Evolutionary conservation across 2,888 invertebrate species (phyloP).

Genomic region (Hydropsyche betteni): DNA sequence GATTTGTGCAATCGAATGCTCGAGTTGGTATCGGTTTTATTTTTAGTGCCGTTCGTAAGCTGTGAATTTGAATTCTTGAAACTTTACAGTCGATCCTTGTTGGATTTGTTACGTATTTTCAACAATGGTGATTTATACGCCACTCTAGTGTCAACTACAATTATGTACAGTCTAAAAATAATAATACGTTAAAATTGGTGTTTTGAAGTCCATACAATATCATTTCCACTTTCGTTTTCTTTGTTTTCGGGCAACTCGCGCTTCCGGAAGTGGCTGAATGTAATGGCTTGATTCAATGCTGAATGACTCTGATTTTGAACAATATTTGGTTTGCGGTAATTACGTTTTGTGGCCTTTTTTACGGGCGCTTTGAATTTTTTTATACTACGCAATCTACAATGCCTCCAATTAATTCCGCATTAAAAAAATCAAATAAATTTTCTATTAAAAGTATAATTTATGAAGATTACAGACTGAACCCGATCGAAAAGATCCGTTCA

Average conservation of each 20-base stretch:
- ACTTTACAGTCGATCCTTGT: too few relatives aligned
- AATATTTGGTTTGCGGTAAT: neutral
- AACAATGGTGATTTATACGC: neutral
- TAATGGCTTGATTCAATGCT: constrained; percentile 10
- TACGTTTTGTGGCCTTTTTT: constrained; percentile 12
- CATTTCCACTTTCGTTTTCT: constrained; percentile 27
- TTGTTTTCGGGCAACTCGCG: constrained; percentile 8
- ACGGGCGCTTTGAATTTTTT: neutral
- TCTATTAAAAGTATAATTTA: too few relatives aligned
- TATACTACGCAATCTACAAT: neutral
- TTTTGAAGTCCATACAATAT: neutral
- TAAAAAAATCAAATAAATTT: too few relatives aligned
- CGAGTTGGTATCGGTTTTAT: too few relatives aligned
- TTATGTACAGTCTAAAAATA: neutral
- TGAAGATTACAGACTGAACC: too few relatives aligned
- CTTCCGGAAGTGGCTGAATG: neutral
- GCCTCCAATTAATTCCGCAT: neutral
- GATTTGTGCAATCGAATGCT: too few relatives aligned
- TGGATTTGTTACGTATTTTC: too few relatives aligned
- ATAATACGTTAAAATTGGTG: neutral
- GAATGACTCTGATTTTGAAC: neutral
- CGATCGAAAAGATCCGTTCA: too few relatives aligned
- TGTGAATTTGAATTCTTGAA: too few relatives aligned
- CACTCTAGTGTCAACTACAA: neutral
- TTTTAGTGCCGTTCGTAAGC: too few relatives aligned